Evolutionary conservation across 2,113 vertebrate species (phyloP), one percentile per base, ranked within the genome.

Genomic region (Catharus fuscescens): DNA sequence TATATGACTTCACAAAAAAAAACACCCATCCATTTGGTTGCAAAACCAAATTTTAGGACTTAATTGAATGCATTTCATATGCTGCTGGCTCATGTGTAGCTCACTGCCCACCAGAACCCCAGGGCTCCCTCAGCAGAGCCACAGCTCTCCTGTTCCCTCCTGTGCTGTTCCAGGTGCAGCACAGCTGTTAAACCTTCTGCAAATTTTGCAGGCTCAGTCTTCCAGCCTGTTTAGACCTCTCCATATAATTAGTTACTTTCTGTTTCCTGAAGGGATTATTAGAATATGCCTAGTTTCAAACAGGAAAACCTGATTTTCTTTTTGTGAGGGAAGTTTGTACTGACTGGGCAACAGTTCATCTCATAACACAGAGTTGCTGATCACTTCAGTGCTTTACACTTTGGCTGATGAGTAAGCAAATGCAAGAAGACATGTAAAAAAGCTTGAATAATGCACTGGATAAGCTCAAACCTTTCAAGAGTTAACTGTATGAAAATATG

Each of bases 161-260:
- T 31, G 16, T 66, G 18, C 62, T 67, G 12, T 34, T 26, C n/a
- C 28, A 14, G 28, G 13, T 24, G 26, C 34, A 67, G 18, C 10
- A 9, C 5, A 5, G 7, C n/a, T 36, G 4, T 25, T 65, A 48
- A 65, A 60, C 29, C 5, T 48, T 0, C 0, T 26, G 17, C 0
- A 2, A 4, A 14, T 80, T 16, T 42, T 65, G 5, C 45, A 52
- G 40, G 6, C 38, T 20, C 17, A 4, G 3, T 45, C n/a, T 65
- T 79, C 20, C 59, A 86, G 12, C 14, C 34, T 60, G 4, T 29
- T 56, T 32, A 52, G 62, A 9, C 38, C 19, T 72, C 26, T 45
- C 32, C 9, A 1, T 80, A 11, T 47, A 57, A 80, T 34, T n/a
- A 16, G 3, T 45, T 61, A 65, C n/a, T 66, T 89, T 53, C 25